Conservation (phyloP, 2,797 vertebrate genomes). For the Adelosebastes latens region DNA sequence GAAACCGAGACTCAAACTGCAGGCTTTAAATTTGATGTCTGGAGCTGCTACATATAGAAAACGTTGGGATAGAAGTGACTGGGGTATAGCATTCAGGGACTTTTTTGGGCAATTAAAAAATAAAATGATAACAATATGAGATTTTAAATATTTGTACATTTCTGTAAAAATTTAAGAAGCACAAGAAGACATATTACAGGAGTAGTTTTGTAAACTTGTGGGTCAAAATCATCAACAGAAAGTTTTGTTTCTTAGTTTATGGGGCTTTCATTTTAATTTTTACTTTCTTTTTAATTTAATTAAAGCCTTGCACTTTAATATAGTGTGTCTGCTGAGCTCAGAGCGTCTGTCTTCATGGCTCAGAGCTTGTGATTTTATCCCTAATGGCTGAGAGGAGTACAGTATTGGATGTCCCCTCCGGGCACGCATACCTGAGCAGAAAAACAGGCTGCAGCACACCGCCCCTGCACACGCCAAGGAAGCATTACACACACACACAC, state of each 20-base stretch:
- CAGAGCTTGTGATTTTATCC: conserved; percentile 31
- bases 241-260: neutral
- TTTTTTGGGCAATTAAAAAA: neutral
- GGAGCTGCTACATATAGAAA: conserved; percentile 12
- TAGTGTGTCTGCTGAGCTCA: conserved; percentile 1
- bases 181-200: neutral
- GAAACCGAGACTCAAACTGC: neutral
- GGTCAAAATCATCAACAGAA: neutral
- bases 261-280: neutral
- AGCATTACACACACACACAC: conserved; percentile 63
- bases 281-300: conserved; percentile 21
- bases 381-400: conserved; percentile 67
- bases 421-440: conserved; percentile 85
- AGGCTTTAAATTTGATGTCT: conserved; percentile 41
- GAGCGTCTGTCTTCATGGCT: conserved; percentile 49
- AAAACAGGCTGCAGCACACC: conserved; percentile 81
- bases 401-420: conserved; percentile 78
- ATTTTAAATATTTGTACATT: neutral
- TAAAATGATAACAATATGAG: neutral
- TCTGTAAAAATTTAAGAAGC: neutral
- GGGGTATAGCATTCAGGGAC: neutral
- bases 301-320: neutral
- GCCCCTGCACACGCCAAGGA: conserved; percentile 75
- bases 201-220: neutral
- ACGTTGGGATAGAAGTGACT: neutral